Base-by-base conservation (phyloP, 2,888 invertebrate genomes). In the Philereme transversata region DNA sequence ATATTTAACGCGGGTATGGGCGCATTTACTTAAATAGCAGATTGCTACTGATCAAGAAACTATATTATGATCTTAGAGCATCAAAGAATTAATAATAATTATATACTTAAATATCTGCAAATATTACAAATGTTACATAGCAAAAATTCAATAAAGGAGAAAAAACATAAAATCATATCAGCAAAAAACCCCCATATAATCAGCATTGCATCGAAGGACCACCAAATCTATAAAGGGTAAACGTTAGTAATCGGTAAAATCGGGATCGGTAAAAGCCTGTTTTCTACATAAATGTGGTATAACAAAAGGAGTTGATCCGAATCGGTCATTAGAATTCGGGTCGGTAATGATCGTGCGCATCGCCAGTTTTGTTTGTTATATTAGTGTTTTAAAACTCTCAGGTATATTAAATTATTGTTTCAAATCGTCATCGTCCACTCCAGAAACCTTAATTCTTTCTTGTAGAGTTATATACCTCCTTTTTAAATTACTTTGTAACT, bases 251-350 rank as follows among this genome's bases (percentile, higher is more conserved):
- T 5, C 6, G 8, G 7, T n/a, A n/a, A n/a, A n/a, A n/a, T n/a
- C n/a, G n/a, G n/a, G n/a, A n/a, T 40, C 7, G 7, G 40, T 40
- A n/a, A 35, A 7, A 34, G 36, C 35, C 51, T n/a, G 60, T 11
- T 60, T 60, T 41, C 35, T n/a, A 6, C 6, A 8, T 47, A 47
- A 51, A 51, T 45, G 45, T 41, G 41, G 41, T 35, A 41, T 53
- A 88, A 87, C 84, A 89, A 87, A 86, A 90, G 81, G 77, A 86
- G 78, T 81, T 72, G 82, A 88, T 84, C 81, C 83, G 86, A 88
- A 87, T 83, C 86, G 85, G 80, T 89, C 90, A 88, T 91, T 89
- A 91, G 88, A 83, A 85, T 87, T 84, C 76, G 89, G 91, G 87
- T 86, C 84, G 78, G 88, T 92, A 90, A 92, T 91, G 89, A 89